Conservation (phyloP, 2,888 invertebrate genomes). For the Phyllotreta striolata region DNA sequence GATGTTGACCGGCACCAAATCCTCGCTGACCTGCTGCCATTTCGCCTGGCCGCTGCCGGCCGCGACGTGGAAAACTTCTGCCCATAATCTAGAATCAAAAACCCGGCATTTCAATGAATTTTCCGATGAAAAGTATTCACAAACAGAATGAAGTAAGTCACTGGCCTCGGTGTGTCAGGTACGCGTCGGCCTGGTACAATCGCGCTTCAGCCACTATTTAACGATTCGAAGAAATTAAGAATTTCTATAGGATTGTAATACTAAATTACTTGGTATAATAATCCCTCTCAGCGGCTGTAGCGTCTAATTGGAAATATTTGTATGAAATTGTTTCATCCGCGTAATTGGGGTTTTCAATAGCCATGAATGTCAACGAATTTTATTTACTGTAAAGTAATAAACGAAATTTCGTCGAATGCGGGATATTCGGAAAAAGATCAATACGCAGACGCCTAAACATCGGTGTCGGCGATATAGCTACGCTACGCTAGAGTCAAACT, state of each 20-base stretch:
- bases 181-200: no score
- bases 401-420: constrained; percentile 25
- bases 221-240: no score
- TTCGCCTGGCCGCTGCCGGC: constrained; percentile 92
- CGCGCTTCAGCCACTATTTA: no score
- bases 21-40: constrained; percentile 98
- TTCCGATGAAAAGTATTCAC: background rate
- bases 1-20: constrained; percentile 97
- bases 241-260: no score
- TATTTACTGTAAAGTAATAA: constrained; percentile 26
- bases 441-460: constrained; percentile 17
- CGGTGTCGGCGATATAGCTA: constrained; percentile 5
- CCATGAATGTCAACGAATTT: constrained; percentile 19
- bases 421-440: constrained; percentile 25
- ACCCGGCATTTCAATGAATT: background rate
- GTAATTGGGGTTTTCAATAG: constrained; percentile 9
- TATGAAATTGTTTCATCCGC: background rate
- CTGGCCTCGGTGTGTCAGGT: background rate
- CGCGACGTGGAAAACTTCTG: constrained; percentile 97
- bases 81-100: constrained; percentile 83
- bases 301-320: no score
- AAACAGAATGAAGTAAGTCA: no score
- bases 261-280: no score
- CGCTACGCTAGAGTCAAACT: constrained; percentile 18
- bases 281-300: no score